These are phyloP conservation scores for Dascyllus trimaculatus DNA, from an alignment of 2,113 vertebrate genomes.

Conservation along the genomic window DNA sequence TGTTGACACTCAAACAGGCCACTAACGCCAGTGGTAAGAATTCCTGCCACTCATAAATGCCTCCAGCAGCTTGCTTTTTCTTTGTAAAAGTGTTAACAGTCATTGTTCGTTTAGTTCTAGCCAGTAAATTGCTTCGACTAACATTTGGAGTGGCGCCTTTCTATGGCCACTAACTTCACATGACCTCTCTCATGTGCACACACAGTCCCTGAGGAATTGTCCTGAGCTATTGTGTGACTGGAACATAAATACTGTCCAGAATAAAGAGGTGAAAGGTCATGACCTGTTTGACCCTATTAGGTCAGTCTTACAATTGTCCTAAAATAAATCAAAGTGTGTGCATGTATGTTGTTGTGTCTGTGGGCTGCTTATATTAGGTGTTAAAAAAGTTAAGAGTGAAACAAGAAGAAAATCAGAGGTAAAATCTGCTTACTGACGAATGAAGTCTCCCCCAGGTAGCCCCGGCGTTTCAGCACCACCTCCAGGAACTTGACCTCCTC, in stretches of 20 bases:
- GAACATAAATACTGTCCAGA: constrained; percentile 49
- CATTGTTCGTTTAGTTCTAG: constrained; percentile 50
- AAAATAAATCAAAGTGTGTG: constrained; percentile 19
- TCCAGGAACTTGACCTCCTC: constrained; percentile 93
- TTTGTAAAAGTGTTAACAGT: constrained; percentile 12
- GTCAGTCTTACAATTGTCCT: constrained; percentile 16
- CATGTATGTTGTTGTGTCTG: not conserved
- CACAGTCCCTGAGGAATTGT: constrained; percentile 7
- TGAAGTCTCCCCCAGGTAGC: constrained; percentile 95
- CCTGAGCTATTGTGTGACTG: constrained; percentile 46
- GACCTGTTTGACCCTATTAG: constrained; percentile 37
- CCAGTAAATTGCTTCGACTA: constrained; percentile 38
- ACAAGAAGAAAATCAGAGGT: not conserved
- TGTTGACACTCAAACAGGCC: constrained; percentile 29
- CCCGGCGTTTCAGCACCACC: constrained; percentile 91
- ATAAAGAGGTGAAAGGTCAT: constrained; percentile 50
- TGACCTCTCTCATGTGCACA: constrained; percentile 53
- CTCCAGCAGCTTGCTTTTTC: constrained; percentile 11
- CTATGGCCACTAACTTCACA: constrained; percentile 25
- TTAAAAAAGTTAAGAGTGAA: not conserved
- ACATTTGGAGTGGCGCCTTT: constrained; percentile 36
- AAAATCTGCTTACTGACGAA: constrained; percentile 91
- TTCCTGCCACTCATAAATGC: constrained; percentile 54
- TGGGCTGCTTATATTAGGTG: not conserved
- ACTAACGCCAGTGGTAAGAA: constrained; percentile 23